Conservation (phyloP, 1,140 invertebrate species). For the Camponotus vicinus region DNA sequence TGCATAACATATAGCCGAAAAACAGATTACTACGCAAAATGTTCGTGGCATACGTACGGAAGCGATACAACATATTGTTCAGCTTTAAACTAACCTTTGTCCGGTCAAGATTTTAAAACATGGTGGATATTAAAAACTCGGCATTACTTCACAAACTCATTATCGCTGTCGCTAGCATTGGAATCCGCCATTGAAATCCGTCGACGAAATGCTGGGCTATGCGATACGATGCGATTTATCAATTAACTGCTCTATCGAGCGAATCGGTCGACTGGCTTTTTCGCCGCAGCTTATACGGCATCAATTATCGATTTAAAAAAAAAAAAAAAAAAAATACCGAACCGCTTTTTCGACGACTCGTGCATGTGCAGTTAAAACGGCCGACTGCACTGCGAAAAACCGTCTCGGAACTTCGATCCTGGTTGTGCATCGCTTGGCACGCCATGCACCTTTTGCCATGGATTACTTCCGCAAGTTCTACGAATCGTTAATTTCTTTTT, state of each 20-base stretch:
- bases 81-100: slow-evolving; percentile 49
- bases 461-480: slow-evolving; percentile 50
- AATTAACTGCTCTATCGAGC: slow-evolving; percentile 70
- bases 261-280: slow-evolving; percentile 51
- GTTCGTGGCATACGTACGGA: slow-evolving; percentile 43
- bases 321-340: slow-evolving; percentile 31
- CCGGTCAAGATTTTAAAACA: slow-evolving; percentile 63
- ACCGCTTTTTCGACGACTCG: slow-evolving; percentile 49
- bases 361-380: slow-evolving; percentile 57
- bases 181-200: slow-evolving; percentile 68
- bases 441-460: slow-evolving; percentile 16
- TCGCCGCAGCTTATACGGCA: slow-evolving; percentile 47
- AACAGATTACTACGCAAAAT: slow-evolving; percentile 26
- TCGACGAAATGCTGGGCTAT: slow-evolving; percentile 43
- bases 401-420: slow-evolving; percentile 46
- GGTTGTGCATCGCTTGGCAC: slow-evolving; percentile 28
- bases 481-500: slow-evolving; percentile 58
- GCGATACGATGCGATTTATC: slow-evolving; percentile 54
- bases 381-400: slow-evolving; percentile 52
- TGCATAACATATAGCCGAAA: slow-evolving; percentile 4
- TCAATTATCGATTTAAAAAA: slow-evolving; percentile 57
- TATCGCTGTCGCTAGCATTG: slow-evolving; percentile 7
- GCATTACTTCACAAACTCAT: slow-evolving; percentile 45
- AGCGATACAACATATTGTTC: background rate
- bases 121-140: slow-evolving; percentile 60